Evolutionary conservation across 2,797 vertebrate species (phyloP), one percentile per base, ranked within the genome.

Genomic region (Bradypodion pumilum): DNA sequence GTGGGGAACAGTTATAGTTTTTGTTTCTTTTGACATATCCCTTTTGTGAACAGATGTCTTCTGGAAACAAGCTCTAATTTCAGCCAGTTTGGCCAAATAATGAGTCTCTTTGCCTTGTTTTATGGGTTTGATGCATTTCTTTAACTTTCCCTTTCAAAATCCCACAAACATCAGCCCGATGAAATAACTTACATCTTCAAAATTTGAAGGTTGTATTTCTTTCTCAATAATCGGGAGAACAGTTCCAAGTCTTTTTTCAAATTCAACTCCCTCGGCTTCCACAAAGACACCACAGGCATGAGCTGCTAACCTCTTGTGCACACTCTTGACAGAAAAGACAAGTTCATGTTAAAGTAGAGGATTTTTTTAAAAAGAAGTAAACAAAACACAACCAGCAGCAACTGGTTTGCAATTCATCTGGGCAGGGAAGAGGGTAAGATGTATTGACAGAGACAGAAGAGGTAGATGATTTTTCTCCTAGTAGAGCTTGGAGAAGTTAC

Each of bases 231-330:
- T 87, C 13, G 96, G 94, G 42, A 99, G 97, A 86, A 99, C 88
- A 52, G 93, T 78, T 25, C 94, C 94, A 79, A 99, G 92, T 16
- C 97, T 97, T 49, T 89, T 92, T 89, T 94, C 92, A 90, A 99
- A 99, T 68, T 94, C 93, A 29, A 96, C 92, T 80, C 97, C 97
- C 60, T 99, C 97, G 49, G 96, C 96, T 94, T 99, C 99, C 81
- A 97, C 98, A 77, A 98, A 99, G 82, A 99, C 95, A 19, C 99
- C 98, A 1, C 98, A 99, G 0, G 97, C 85, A 90, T 98, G 97
- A 68, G 96, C 96, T 1, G 98, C 98, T 29, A 99, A 93, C 46
- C 98, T 97, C 80, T 94, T 96, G 86, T 97, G 95, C 69, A 92
- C 94, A 77, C 92, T 92, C 96, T 97, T n/a, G 86, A n/a, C 82